Conservation (phyloP, 2,797 vertebrate genomes). For the Lacerta agilis region DNA sequence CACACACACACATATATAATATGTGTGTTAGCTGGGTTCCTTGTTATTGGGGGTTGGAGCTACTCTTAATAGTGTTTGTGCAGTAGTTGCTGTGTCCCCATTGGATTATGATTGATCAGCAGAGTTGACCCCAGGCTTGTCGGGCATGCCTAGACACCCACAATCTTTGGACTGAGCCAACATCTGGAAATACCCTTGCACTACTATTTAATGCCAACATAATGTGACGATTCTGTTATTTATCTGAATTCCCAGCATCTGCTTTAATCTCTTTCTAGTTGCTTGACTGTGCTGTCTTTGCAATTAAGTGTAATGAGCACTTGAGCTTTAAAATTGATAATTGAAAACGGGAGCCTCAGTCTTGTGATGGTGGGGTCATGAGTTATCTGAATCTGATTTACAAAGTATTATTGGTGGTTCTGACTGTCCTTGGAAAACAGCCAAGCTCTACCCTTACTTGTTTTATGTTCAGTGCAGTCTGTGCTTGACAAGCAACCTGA, state of each 20-base stretch:
- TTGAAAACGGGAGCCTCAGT: not conserved
- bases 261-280: constrained; percentile 61
- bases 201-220: not conserved
- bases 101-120: not conserved
- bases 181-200: not conserved
- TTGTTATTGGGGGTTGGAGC: not conserved
- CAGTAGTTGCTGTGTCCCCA: not conserved
- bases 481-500: not conserved
- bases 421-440: not conserved
- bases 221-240: constrained; percentile 53
- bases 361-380: not conserved
- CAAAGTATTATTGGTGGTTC: not conserved
- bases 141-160: not conserved
- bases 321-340: constrained; percentile 28
- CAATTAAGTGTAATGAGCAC: constrained; percentile 46
- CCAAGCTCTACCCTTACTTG: not conserved
- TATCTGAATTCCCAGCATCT: constrained; percentile 57
- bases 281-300: constrained; percentile 36
- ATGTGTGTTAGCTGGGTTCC: not conserved
- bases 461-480: not conserved
- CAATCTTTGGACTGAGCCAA: not conserved
- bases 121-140: not conserved
- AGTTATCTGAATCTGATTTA: not conserved
- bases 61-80: not conserved
- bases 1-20: too few relatives aligned